phyloP scores from a whole-genome alignment of 2,797 vertebrate species.

The Odontamblyopus lacepedii region DNA sequence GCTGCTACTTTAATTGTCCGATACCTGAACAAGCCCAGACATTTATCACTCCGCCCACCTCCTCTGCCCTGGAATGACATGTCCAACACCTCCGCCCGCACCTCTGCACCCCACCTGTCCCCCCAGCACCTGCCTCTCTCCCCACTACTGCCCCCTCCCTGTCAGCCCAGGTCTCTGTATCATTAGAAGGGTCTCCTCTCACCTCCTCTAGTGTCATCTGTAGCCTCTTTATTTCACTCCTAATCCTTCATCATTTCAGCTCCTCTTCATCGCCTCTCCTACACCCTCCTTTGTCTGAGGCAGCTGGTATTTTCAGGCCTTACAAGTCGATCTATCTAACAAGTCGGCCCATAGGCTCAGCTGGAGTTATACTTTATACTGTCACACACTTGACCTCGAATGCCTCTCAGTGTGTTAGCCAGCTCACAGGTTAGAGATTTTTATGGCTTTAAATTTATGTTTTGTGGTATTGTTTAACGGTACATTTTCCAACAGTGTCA shows the following conservation, averaged over 20 bases:
- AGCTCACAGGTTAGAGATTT: not conserved
- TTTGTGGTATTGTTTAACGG: not conserved
- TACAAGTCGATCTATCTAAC: constrained; percentile 1
- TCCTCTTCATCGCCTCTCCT: not conserved
- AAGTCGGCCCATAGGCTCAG: constrained; percentile 6
- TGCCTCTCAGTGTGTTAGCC: constrained; percentile 17
- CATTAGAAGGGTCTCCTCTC: constrained; percentile 23
- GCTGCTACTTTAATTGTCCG: constrained; percentile 49
- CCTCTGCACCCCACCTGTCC: constrained; percentile 20
- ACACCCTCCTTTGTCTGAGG: constrained; percentile 18
- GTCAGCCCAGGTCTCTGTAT: constrained; percentile 33
- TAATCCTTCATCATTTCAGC: not conserved
- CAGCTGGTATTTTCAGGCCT: not conserved
- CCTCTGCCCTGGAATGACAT: constrained; percentile 46
- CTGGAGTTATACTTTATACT: constrained; percentile 26
- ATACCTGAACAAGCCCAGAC: constrained; percentile 37
- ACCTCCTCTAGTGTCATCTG: constrained; percentile 27
- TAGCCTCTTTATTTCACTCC: not conserved
- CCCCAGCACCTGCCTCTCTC: constrained; percentile 30
- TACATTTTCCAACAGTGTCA: not conserved
- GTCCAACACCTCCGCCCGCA: constrained; percentile 59
- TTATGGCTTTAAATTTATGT: not conserved
- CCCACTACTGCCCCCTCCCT: constrained; percentile 18
- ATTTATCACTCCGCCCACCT: constrained; percentile 59
- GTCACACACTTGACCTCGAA: constrained; percentile 35